Conservation (phyloP, 2,113 vertebrate species). For the Emydocephalus ijimae region DNA sequence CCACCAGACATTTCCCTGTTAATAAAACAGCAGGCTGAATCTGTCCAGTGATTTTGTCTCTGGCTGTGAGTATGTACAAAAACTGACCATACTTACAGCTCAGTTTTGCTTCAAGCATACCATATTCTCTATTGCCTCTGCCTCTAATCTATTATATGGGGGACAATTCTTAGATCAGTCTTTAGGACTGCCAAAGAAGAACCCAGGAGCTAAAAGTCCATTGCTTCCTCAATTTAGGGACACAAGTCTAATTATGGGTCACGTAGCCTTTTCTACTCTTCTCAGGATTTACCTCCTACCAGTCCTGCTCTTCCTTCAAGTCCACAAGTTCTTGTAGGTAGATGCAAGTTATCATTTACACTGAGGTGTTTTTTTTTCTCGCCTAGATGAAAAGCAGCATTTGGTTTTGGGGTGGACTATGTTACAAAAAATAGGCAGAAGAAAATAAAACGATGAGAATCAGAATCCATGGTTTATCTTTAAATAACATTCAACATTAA, state of each 20-base stretch:
- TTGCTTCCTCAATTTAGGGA: neutral
- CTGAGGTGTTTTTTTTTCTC: neutral
- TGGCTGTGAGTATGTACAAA: neutral
- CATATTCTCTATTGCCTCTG: neutral
- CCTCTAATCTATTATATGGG: neutral
- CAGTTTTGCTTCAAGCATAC: neutral
- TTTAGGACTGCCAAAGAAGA: neutral
- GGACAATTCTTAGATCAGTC: neutral
- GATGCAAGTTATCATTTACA: neutral
- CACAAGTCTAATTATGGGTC: neutral
- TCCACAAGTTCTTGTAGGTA: neutral
- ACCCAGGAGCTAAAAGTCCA: neutral
- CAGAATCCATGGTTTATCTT: neutral
- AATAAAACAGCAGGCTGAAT: neutral
- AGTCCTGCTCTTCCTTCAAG: neutral
- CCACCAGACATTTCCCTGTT: neutral
- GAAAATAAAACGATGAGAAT: neutral
- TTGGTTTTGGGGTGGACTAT: neutral
- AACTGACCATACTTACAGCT: neutral
- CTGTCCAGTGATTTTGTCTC: neutral
- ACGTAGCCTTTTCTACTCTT: neutral
- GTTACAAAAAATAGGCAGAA: neutral
- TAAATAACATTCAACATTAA: neutral
- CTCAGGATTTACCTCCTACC: neutral
- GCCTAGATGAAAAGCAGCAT: neutral